These are phyloP conservation scores for Gyrodactylus salaris DNA, from an alignment of 1,140 invertebrate species.

Conservation along the genomic window DNA sequence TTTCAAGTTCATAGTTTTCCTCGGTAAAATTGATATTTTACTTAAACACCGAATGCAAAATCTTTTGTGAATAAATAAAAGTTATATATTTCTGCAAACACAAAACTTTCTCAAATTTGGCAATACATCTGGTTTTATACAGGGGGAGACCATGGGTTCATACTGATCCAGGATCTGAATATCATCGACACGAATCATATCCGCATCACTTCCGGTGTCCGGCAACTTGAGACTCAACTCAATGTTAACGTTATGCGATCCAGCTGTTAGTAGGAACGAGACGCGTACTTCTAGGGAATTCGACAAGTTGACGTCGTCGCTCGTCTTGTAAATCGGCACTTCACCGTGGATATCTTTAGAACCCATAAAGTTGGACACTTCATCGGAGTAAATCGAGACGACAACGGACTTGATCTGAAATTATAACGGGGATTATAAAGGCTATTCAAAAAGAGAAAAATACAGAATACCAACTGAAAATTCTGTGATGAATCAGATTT, in stretches of 20 bases:
- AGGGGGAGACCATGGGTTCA: neutral
- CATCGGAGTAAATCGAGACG: too few species aligned
- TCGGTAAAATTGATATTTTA: too few species aligned
- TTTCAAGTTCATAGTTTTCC: too few species aligned
- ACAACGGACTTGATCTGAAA: too few species aligned
- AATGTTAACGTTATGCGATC: neutral
- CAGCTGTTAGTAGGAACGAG: neutral
- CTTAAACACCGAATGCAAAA: too few species aligned
- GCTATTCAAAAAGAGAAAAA: too few species aligned
- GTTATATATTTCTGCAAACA: neutral
- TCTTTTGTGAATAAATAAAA: neutral
- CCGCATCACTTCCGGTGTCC: neutral
- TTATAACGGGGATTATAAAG: too few species aligned
- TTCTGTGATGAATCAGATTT: too few species aligned
- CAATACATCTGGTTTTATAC: neutral
- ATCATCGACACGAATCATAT: neutral
- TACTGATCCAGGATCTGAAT: neutral
- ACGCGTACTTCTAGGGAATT: neutral
- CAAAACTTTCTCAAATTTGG: neutral
- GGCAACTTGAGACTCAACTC: too few species aligned
- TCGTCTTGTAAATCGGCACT: neutral
- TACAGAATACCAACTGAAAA: too few species aligned
- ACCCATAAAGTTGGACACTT: neutral
- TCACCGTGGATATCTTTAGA: neutral
- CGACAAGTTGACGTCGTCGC: neutral